These are phyloP conservation scores for Ammospiza maritima DNA, from an alignment of 2,797 vertebrate species.

Conservation along the genomic window DNA sequence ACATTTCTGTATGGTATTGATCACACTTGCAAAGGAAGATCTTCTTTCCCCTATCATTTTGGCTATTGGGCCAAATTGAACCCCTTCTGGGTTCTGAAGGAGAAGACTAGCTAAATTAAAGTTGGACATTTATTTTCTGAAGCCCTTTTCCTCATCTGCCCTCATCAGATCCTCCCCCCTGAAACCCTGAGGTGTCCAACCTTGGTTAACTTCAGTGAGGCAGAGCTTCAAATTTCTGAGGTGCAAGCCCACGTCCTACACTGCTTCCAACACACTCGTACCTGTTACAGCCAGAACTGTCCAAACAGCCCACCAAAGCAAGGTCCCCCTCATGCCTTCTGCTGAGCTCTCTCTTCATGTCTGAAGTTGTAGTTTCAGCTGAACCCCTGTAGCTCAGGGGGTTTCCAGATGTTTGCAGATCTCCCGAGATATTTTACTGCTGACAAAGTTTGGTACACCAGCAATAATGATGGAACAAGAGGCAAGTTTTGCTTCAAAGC, in stretches of 20 bases:
- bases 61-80: background rate
- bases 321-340: background rate
- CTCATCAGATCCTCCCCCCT: background rate
- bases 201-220: background rate
- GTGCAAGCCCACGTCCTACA: background rate
- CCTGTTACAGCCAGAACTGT: background rate
- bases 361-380: background rate
- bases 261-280: background rate
- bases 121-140: background rate
- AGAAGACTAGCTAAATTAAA: background rate
- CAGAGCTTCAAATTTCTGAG: background rate
- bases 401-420: background rate
- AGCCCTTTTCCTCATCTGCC: background rate
- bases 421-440: background rate
- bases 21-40: background rate
- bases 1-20: background rate
- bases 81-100: background rate
- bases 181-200: background rate
- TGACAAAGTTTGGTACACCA: background rate
- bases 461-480: background rate
- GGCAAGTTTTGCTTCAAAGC: background rate
- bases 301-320: background rate
- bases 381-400: background rate
- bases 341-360: background rate
- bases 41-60: background rate